Conservation (phyloP, 2,888 invertebrate species). For the Thumatha senex region DNA sequence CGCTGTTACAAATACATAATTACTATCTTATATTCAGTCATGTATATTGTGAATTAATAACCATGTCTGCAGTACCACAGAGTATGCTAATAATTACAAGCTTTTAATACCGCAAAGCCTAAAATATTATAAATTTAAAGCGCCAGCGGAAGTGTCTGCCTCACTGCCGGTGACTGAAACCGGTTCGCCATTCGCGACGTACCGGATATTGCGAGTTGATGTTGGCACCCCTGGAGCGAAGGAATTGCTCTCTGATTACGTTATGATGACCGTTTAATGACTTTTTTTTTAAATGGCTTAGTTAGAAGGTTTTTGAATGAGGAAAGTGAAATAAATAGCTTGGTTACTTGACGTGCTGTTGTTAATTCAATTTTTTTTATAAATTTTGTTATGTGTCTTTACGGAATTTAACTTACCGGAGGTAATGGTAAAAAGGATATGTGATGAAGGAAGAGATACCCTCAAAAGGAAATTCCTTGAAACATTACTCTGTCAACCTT, state of each 20-base stretch:
- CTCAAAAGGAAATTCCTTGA: too few relatives aligned
- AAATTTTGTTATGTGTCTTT: too few relatives aligned
- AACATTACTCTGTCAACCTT: too few relatives aligned
- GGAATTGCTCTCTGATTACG: constrained; percentile 31
- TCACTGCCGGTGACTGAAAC: constrained; percentile 33
- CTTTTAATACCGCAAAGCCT: neutral
- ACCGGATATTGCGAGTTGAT: constrained; percentile 40
- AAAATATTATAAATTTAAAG: neutral
- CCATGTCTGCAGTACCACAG: neutral
- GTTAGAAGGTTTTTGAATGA: too few relatives aligned
- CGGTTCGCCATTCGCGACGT: constrained; percentile 22
- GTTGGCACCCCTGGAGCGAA: constrained; percentile 29
- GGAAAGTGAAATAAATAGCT: too few relatives aligned
- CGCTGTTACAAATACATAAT: too few relatives aligned
- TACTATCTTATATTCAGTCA: neutral
- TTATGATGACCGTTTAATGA: constrained; percentile 21
- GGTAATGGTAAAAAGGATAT: too few relatives aligned
- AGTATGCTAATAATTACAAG: neutral
- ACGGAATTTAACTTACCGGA: too few relatives aligned
- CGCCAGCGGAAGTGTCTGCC: constrained; percentile 39
- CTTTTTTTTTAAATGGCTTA: constrained; percentile 1
- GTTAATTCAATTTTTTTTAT: too few relatives aligned
- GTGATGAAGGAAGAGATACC: too few relatives aligned
- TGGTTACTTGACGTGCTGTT: too few relatives aligned
- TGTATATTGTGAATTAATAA: neutral